Evolutionary conservation across 2,113 vertebrate species (phyloP).

Genomic region (Limnothrissa miodon): DNA sequence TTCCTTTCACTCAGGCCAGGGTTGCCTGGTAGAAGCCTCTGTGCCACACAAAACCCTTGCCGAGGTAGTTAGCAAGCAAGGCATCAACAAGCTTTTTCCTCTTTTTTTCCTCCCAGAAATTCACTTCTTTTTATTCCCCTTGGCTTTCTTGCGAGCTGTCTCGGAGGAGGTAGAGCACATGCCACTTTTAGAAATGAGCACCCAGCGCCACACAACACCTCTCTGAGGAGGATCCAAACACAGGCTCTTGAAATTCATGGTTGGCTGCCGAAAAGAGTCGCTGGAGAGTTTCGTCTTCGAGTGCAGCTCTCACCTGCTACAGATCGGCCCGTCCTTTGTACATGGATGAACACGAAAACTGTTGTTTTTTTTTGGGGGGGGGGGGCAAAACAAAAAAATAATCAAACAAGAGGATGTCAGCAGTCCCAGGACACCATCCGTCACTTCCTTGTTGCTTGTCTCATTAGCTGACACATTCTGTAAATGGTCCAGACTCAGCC

Average conservation of each 20-base stretch:
- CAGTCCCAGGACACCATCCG: background rate
- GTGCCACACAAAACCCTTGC: conserved; percentile 53
- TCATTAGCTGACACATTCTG: background rate
- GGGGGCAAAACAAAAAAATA: background rate
- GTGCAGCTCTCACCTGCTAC: background rate
- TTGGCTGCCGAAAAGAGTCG: conserved; percentile 6
- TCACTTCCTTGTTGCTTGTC: background rate
- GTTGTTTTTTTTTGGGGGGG: background rate
- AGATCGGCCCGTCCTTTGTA: background rate
- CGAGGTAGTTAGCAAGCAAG: conserved; percentile 57
- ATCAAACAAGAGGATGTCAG: conserved; percentile 1
- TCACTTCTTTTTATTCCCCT: conserved; percentile 23
- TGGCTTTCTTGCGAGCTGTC: background rate
- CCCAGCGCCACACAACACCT: background rate
- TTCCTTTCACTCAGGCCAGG: conserved; percentile 48
- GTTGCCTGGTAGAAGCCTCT: conserved; percentile 44
- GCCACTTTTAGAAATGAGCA: conserved; percentile 23
- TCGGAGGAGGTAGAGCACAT: conserved; percentile 19
- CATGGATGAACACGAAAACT: background rate
- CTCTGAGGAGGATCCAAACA: conserved; percentile 26
- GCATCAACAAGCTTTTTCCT: conserved; percentile 50
- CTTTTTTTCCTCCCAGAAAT: conserved; percentile 33
- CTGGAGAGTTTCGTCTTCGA: background rate
- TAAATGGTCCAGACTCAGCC: background rate
- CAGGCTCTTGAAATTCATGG: conserved; percentile 13